Evolutionary conservation across 2,113 vertebrate species (phyloP).

Genomic region (Monarcha castaneiventris): DNA sequence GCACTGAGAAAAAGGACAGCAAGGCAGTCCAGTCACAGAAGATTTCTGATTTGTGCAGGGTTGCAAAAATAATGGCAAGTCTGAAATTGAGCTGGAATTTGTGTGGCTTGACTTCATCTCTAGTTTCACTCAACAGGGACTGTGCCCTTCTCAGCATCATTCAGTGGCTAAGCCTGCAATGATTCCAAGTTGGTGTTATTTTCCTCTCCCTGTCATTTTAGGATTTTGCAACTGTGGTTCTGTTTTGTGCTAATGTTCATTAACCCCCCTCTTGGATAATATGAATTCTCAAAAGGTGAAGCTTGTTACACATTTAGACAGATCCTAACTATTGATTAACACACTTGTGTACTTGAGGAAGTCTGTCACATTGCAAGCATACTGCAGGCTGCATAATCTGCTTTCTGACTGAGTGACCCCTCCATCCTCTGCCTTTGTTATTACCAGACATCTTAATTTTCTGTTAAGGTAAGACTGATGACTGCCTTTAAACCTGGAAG

Average conservation of each 20-base stretch:
- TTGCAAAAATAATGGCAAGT: constrained; percentile 30
- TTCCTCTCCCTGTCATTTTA: not conserved
- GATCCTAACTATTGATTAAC: constrained; percentile 17
- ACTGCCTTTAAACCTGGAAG: not conserved
- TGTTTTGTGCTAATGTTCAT: constrained; percentile 20
- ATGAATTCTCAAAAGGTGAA: not conserved
- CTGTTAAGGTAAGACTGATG: not conserved
- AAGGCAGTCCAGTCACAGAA: not conserved
- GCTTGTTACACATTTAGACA: not conserved
- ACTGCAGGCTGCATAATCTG: not conserved
- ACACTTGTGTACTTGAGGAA: not conserved
- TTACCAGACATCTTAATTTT: constrained; percentile 13
- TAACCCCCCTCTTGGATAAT: not conserved
- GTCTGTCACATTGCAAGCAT: not conserved
- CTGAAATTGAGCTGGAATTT: constrained; percentile 31
- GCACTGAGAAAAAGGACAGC: not conserved
- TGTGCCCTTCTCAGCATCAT: not conserved
- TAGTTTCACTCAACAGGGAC: constrained; percentile 25
- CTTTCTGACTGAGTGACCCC: not conserved
- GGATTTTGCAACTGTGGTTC: not conserved
- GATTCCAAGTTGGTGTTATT: not conserved
- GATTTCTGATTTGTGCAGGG: not conserved
- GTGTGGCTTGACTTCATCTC: constrained; percentile 16
- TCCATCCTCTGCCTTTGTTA: not conserved
- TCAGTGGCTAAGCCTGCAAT: not conserved